Evolutionary conservation across 2,113 vertebrate species (phyloP), one percentile per base, ranked within the genome.

Genomic region (Circaetus cinerascens): DNA sequence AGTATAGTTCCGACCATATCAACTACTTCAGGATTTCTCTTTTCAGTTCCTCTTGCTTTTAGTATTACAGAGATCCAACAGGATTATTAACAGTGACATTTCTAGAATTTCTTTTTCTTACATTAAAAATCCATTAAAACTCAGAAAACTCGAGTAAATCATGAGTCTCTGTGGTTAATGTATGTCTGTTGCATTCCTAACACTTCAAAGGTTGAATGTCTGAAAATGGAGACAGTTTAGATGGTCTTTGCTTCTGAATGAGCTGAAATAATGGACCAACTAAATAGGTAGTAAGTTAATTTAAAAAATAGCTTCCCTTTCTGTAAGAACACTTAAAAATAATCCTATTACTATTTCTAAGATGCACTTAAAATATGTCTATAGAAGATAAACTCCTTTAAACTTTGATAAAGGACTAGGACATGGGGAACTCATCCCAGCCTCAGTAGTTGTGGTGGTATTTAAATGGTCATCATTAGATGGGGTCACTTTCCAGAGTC

Each of bases 381-480:
- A 2, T 18, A 72, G 41, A 82, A 72, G 9, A 88, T 72, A 82
- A 93, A 13, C 4, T 32, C 46, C 41, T 75, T 88, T 64, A 82
- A 56, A 40, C 21, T 64, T 88, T 10, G 10, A 5, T 64, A 79
- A 62, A 66, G 15, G 23, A 59, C 13, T 85, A 72, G 73, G 45
- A 56, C 13, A 10, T 25, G 26, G 13, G 36, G 8, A 92, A 34
- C 15, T 83, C 19, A 36, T 45, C 22, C 17, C 29, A 68, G 36
- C 26, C 30, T 73, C 0, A 0, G 18, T 40, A 62, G 45, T 34
- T 0, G 0, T 45, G 9, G 30, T 43, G 23, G 14, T 68, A 48
- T 84, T 93, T 74, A 40, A 73, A 76, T 48, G 22, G 38, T 57
- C 2, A 4, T 63, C 3, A 26, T 90, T n/a, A 82, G 38, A 71